These are phyloP conservation scores for Brenthis hecate DNA, from an alignment of 2,888 invertebrate species.

Conservation along the genomic window DNA sequence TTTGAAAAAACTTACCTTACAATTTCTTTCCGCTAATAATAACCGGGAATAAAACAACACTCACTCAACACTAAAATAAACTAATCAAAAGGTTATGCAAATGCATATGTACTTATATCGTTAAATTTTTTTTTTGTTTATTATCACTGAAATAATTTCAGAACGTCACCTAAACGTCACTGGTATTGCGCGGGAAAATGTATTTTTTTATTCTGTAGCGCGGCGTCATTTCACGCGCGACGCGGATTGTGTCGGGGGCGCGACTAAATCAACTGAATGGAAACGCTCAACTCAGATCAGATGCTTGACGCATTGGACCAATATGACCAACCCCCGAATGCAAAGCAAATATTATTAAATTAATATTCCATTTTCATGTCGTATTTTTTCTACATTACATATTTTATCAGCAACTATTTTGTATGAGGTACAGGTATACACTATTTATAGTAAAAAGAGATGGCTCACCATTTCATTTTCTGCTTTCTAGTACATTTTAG, in stretches of 20 bases:
- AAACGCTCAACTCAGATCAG: conserved; percentile 9
- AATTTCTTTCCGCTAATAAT: background rate
- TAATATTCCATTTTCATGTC: background rate
- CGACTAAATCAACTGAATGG: conserved; percentile 40
- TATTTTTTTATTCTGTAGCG: conserved; percentile 33
- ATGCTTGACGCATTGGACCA: conserved; percentile 20
- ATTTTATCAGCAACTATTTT: no score
- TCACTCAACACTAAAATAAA: background rate
- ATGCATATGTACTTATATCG: background rate
- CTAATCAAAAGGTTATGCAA: background rate
- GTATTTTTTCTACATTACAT: no score
- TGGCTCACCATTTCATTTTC: no score
- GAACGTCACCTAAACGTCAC: conserved; percentile 35
- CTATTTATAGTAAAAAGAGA: no score
- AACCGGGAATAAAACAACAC: background rate
- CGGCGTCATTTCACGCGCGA: conserved; percentile 45
- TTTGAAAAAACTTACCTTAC: conserved; percentile 2
- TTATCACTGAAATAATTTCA: conserved; percentile 7
- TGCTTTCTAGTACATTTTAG: no score
- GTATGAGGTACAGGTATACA: no score
- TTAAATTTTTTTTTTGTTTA: conserved; percentile 6
- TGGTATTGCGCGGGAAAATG: conserved; percentile 38
- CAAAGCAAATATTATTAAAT: background rate
- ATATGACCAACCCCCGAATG: background rate
- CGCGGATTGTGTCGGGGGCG: conserved; percentile 51